Evolutionary conservation across 2,113 vertebrate species (phyloP).

Genomic region (Gavia stellata): DNA sequence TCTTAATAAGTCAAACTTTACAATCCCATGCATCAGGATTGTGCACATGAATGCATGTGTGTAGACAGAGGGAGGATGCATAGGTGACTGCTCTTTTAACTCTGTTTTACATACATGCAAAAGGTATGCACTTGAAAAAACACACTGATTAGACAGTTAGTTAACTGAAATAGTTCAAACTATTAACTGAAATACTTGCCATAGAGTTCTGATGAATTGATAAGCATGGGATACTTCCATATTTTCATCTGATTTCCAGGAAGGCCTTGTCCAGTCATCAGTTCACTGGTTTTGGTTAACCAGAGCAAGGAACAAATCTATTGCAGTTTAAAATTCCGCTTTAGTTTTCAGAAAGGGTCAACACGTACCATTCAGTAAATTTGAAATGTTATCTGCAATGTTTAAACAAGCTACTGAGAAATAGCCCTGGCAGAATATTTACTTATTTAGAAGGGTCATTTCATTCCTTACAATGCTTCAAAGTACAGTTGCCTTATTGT

Average conservation of each 20-base stretch:
- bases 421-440: neutral
- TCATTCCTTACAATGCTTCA: neutral
- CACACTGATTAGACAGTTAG: neutral
- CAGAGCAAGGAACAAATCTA: slow-evolving; percentile 81
- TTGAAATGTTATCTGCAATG: neutral
- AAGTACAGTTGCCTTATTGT: neutral
- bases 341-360: neutral
- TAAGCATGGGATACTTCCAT: slow-evolving; percentile 66
- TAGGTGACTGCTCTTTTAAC: neutral
- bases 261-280: slow-evolving; percentile 73
- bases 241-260: slow-evolving; percentile 67
- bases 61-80: neutral
- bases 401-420: neutral
- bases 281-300: slow-evolving; percentile 63
- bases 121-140: neutral
- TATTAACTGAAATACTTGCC: slow-evolving; percentile 53
- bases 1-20: neutral
- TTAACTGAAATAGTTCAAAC: neutral
- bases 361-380: neutral
- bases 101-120: neutral
- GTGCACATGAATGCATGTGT: neutral
- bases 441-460: neutral
- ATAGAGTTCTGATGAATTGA: slow-evolving; percentile 44
- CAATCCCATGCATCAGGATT: neutral
- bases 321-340: neutral